Evolutionary conservation across 2,113 vertebrate genomes (phyloP).

Genomic region (Alectura lathami): DNA sequence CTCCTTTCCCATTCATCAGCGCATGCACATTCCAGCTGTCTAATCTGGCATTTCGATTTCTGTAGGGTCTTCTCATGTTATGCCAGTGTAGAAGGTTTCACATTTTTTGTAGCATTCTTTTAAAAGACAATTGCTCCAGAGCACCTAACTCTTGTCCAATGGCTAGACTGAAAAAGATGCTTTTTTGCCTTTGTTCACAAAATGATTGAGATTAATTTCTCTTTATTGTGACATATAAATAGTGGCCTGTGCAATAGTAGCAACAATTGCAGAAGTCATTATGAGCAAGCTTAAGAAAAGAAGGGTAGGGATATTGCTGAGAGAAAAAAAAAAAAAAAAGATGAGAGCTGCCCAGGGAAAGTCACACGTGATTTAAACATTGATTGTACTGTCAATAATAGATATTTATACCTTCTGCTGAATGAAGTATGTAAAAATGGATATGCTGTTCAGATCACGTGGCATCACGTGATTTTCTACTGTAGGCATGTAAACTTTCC

Average conservation of each 20-base stretch:
- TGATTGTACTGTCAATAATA: not conserved
- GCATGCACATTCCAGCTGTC: slow-evolving; percentile 7
- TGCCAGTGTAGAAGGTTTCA: slow-evolving; percentile 4
- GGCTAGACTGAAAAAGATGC: not conserved
- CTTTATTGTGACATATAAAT: not conserved
- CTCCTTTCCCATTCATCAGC: slow-evolving; percentile 47
- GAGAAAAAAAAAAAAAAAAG: not conserved
- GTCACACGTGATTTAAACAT: not conserved
- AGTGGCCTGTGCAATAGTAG: not conserved
- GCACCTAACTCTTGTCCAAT: not conserved
- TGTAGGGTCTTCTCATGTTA: slow-evolving; percentile 23
- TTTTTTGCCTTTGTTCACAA: not conserved
- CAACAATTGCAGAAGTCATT: not conserved
- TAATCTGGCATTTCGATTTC: slow-evolving; percentile 41
- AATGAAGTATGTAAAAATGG: not conserved
- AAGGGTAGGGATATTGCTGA: not conserved
- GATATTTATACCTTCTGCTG: not conserved
- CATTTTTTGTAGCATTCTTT: slow-evolving; percentile 40
- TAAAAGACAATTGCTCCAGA: not conserved
- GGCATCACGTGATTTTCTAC: not conserved
- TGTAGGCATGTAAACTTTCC: not conserved
- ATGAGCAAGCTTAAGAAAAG: not conserved
- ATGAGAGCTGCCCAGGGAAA: not conserved
- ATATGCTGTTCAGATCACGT: not conserved
- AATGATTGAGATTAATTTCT: not conserved